Percentiles rank a stretch among this genome's conserved stretches.
These are phyloP conservation scores for Petaurus breviceps DNA, from an alignment of 2,113 vertebrate genomes.

Conservation along the genomic window DNA sequence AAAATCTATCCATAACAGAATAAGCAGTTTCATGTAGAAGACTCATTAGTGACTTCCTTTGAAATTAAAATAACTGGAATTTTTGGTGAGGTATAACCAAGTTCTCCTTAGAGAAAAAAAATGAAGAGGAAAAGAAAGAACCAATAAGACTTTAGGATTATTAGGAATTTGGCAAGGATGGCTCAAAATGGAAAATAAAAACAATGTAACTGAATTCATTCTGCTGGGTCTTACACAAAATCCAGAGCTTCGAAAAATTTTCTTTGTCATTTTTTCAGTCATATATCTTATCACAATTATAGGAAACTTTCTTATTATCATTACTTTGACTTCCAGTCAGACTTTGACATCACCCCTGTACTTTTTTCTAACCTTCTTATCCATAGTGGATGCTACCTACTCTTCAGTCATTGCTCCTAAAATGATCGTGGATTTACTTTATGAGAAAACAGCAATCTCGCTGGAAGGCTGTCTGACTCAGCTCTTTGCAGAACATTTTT, in stretches of 20 bases:
- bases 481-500: neutral
- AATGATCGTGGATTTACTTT: neutral
- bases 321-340: neutral
- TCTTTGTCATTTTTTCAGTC: neutral
- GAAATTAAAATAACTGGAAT: neutral
- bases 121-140: neutral
- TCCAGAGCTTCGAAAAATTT: neutral
- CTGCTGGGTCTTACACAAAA: neutral
- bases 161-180: neutral
- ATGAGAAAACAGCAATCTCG: neutral
- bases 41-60: neutral
- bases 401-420: neutral
- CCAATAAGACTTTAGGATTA: neutral
- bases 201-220: neutral
- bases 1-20: neutral
- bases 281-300: neutral
- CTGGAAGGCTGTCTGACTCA: neutral
- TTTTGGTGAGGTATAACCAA: neutral
- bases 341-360: neutral
- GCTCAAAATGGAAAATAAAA: neutral
- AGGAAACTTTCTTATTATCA: neutral
- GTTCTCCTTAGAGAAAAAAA: neutral
- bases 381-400: neutral
- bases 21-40: neutral
- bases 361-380: neutral